Evolutionary conservation across 2,888 invertebrate species (phyloP), one percentile per base, ranked within the genome.

Genomic region (Pinctada fucata): DNA sequence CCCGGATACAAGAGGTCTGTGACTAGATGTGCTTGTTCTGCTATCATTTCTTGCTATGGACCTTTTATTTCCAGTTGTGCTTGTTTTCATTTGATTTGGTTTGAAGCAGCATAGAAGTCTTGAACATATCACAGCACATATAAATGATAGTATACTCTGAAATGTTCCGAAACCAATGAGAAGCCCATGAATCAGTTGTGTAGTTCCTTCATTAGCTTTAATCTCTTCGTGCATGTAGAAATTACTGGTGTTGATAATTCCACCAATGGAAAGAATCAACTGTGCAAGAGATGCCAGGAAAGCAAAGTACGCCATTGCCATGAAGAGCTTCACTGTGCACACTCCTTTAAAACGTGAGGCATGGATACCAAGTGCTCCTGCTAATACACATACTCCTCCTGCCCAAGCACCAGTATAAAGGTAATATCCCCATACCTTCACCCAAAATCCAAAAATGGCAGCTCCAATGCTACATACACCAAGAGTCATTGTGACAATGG

Each of bases 351-450:
- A 80, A 75, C 85, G 84, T 31, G 87, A 84, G 3, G 85, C 84
- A 72, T 86, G 83, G 31, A 88, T 84, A 50, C 88, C 89, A 72
- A 84, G 82, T 48, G 88, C 80, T 49, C 89, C 90, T 52, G 88
- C 82, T 10, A 87, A 48, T 16, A 88, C 80, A 58, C 88, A 82
- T 16, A 86, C 77, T 2, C 82, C 82, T 3, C 91, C 90, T 45
- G 87, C 84, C 91, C 91, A 91, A 76, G 90, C 85, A 3, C 91
- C 91, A n/a, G 89, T 85, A 13, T 84, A 88, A 16, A 87, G 84
- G 77, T 89, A 88, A 77, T 89, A 85, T 49, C 91, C 91, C 90
- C 89, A 90, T 64, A 89, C 85, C 67, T 82, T 81, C 66, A 86
- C 81, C 8, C 84, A 84, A 83, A 88, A 87, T 8, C 88, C 87